These are phyloP conservation scores for Nemoura dubitans DNA, from an alignment of 2,888 invertebrate genomes.

Conservation along the genomic window DNA sequence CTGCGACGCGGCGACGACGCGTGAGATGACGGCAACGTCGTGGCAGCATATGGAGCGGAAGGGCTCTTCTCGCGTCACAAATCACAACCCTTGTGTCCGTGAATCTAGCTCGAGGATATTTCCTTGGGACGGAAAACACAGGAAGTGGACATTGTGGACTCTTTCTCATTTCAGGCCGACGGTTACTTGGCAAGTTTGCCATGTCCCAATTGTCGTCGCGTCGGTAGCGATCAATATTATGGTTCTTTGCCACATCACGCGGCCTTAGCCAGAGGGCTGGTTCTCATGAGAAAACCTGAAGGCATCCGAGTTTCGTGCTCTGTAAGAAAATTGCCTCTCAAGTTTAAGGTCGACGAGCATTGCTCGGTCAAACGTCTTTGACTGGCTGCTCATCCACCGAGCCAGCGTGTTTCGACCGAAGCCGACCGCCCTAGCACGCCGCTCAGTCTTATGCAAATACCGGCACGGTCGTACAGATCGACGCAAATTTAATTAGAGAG, in stretches of 20 bases:
- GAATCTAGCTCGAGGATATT: not conserved
- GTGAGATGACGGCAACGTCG: not conserved
- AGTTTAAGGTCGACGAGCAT: not conserved
- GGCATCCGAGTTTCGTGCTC: not conserved
- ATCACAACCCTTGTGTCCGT: conserved; percentile 16
- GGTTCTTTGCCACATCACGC: not conserved
- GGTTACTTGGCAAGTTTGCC: not conserved
- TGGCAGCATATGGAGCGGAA: not conserved
- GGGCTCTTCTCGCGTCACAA: not conserved
- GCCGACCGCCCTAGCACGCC: not conserved
- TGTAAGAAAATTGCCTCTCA: not conserved
- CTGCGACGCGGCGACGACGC: not conserved
- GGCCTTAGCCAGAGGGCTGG: not conserved
- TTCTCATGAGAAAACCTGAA: not conserved
- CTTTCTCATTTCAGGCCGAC: not conserved
- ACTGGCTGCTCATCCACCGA: not conserved
- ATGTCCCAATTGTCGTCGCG: too few relatives aligned
- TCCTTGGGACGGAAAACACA: not conserved
- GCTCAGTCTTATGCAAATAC: not conserved
- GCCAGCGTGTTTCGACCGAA: not conserved
- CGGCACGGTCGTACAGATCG: not conserved
- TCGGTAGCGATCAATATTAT: conserved; percentile 2
- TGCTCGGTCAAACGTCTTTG: not conserved
- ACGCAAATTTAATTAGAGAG: not conserved
- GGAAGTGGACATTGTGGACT: not conserved